These are phyloP conservation scores for Coreius guichenoti DNA, from an alignment of 2,797 vertebrate species.

Conservation along the genomic window DNA sequence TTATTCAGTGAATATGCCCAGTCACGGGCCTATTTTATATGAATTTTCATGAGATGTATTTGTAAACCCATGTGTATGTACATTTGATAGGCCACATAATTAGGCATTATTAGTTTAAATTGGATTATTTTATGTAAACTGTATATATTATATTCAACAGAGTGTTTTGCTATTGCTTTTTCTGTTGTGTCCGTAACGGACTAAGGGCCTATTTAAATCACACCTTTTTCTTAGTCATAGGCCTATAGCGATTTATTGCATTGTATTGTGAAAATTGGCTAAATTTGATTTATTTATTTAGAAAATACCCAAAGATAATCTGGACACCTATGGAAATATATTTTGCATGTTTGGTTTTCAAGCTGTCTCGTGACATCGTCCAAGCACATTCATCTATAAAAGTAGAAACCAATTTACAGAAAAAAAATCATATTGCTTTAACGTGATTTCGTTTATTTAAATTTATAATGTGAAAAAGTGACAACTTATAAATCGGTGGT, in stretches of 20 bases:
- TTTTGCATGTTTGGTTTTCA: neutral
- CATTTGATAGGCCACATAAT: neutral
- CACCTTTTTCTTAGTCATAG: neutral
- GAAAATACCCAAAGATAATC: neutral
- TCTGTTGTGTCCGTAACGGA: neutral
- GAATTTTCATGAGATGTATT: neutral
- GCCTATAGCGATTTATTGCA: neutral
- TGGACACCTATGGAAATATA: neutral
- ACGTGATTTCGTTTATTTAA: conserved; percentile 66
- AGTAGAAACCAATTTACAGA: neutral
- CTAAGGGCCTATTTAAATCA: neutral
- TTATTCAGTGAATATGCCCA: neutral
- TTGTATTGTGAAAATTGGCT: neutral
- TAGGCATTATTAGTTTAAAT: neutral
- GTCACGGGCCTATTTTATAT: neutral
- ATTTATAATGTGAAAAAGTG: conserved; percentile 69
- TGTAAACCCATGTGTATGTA: neutral
- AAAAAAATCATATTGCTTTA: conserved; percentile 15
- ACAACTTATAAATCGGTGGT: conserved; percentile 70
- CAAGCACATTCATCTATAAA: neutral
- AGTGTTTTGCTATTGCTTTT: neutral
- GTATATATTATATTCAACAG: neutral
- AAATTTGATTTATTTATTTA: neutral
- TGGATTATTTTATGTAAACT: neutral
- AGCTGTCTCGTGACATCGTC: neutral